Percentiles rank a stretch among this genome's conserved stretches.
phyloP scores from a whole-genome alignment of 2,888 invertebrate genomes.

The Hyposoter didymator region DNA sequence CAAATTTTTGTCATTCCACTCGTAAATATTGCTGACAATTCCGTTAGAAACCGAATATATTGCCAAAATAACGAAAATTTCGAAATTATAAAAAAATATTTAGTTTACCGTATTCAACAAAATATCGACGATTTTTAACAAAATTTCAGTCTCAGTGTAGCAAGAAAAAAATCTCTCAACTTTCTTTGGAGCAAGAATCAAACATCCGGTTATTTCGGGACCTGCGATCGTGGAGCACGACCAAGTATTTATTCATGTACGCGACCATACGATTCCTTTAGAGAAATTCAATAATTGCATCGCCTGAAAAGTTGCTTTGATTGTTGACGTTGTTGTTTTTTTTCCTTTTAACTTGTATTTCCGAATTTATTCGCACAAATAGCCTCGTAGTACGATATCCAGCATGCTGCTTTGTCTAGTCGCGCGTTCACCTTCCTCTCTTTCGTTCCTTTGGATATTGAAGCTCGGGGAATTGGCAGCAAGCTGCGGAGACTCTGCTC shows the following conservation, averaged over 20 bases:
- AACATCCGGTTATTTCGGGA: background rate
- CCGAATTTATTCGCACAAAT: conserved; percentile 37
- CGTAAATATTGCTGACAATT: too few relatives aligned
- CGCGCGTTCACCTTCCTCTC: conserved; percentile 13
- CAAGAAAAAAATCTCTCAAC: background rate
- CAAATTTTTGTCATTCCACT: too few relatives aligned
- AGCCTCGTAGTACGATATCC: background rate
- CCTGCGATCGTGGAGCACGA: background rate
- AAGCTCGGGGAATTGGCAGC: conserved; percentile 29
- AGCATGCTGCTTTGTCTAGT: conserved; percentile 13
- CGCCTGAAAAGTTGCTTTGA: conserved; percentile 51
- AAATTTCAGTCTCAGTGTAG: too few relatives aligned
- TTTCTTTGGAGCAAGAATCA: background rate
- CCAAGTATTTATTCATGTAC: background rate
- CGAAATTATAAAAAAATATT: too few relatives aligned
- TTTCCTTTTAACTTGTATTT: conserved; percentile 33
- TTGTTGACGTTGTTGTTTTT: conserved; percentile 4
- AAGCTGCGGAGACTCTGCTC: conserved; percentile 38
- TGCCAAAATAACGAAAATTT: too few relatives aligned
- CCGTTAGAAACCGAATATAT: too few relatives aligned
- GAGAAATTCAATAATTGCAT: conserved; percentile 56
- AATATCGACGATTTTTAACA: too few relatives aligned
- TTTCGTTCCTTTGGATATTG: conserved; percentile 38
- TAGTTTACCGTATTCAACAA: too few relatives aligned
- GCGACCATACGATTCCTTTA: conserved; percentile 3